Evolutionary conservation across 2,797 vertebrate species (phyloP), one percentile per base, ranked within the genome.

Genomic region (Bryconaethiops microstoma): DNA sequence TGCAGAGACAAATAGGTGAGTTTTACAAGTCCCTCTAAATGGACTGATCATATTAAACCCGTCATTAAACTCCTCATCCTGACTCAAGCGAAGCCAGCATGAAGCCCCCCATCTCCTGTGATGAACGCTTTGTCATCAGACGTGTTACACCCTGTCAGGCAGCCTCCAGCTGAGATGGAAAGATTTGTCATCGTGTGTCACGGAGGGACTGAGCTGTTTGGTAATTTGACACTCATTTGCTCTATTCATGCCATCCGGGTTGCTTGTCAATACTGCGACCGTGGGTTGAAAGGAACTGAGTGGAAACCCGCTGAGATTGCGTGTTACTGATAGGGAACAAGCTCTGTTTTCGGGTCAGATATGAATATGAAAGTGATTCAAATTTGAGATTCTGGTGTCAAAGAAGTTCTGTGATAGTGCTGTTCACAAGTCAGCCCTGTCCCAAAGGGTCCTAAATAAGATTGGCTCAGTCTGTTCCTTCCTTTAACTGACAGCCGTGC

Each of bases 161-260:
- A 2, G 40, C 10, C 67, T 7, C 42, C 21, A 23, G 21, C n/a
- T 1, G 68, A 39, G 68, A 73, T 65, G 35, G 52, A 25, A 63
- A 71, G 55, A 71, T 71, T 62, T 12, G 48, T 73, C 77, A 55
- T 25, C 5, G 29, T 19, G 45, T 48, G 7, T 64, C 48, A 52
- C 60, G 55, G 35, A 78, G 70, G 77, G 13, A 5, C 59, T 40
- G 69, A 73, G 77, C 16, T 59, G 54, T 79, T 42, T 23, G 69
- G 63, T 63, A 21, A 42, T 79, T 72, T 19, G 25, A 79, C 67
- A 71, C 77, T 63, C 60, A 39, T 63, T 29, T 16, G 70, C 68
- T 79, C 23, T 57, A 17, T 78, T 78, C 67, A 39, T 23, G 10
- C 54, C 3, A 25, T n/a, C 39, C 23, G 8, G 55, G 54, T 70